Base-by-base conservation (phyloP, 1,140 invertebrate species). In the Diorhabda sublineata region DNA sequence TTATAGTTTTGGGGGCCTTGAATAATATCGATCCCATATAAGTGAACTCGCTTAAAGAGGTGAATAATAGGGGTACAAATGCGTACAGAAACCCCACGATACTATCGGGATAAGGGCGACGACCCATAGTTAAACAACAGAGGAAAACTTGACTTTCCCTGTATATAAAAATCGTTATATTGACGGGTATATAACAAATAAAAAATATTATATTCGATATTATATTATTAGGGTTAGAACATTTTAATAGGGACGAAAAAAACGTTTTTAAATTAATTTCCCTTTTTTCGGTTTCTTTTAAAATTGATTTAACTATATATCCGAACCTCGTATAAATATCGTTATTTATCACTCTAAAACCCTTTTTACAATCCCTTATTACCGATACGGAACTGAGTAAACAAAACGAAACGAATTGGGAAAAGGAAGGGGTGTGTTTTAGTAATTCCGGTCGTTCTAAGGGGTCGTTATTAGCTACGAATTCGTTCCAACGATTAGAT, bases 401-500 rank as follows among this genome's bases (percentile, higher is more conserved):
- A 0, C 82, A 71, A 47, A 90, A 84, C 26, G 88, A 87, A 1
- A 83, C 70, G 42, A 86, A 88, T 71, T 87, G 85, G 60, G 85
- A 87, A 2, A 88, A 74, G 3, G 84, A 85, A 2, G 87, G 86
- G 3, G 83, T 80, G 6, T 83, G 86, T 75, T 90, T 90, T 1
- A 88, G 74, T 2, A 89, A 82, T 68, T 88, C 84, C 0, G 88
- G 87, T 58, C 88, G 87, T 74, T 92, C 90, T 3, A 88, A 80
- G 0, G 92, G 91, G 79, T 94, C 92, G 72, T 92, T 91, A 72
- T 89, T 87, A 58, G 85, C 89, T 7, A 92, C 86, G 69, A 93
- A 90, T 73, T 92, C 90, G 73, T 92, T 92, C 91, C 91, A 94
- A 45, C 85, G 82, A 66, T 92, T 92, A 11, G 88, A 87, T 41